A percentile compares a stretch with the other conserved stretches of the same genome.
These are phyloP conservation scores for Chloropsis cyanopogon DNA, from an alignment of 2,113 vertebrate genomes.

Conservation along the genomic window DNA sequence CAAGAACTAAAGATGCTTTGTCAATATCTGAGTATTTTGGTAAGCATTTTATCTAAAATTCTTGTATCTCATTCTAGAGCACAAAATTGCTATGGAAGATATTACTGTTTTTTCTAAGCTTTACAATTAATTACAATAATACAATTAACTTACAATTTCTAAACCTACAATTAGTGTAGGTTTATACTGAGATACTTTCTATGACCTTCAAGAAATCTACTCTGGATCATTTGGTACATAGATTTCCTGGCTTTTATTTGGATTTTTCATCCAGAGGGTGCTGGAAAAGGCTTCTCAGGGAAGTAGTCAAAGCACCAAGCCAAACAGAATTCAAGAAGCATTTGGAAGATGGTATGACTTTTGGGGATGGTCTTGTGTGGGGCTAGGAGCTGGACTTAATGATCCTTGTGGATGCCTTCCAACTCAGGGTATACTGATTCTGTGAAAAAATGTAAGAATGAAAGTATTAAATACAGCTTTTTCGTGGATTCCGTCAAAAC, in stretches of 20 bases:
- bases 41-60: not conserved
- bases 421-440: not conserved
- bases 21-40: not conserved
- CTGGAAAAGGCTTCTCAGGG: not conserved
- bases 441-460: not conserved
- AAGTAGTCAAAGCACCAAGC: not conserved
- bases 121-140: not conserved
- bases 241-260: not conserved
- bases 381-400: not conserved
- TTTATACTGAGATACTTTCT: not conserved
- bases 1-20: not conserved
- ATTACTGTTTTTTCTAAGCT: not conserved
- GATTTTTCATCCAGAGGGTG: not conserved
- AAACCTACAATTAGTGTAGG: not conserved
- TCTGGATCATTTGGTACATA: not conserved
- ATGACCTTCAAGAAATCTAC: not conserved
- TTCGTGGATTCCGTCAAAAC: not conserved
- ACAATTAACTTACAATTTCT: too few species aligned
- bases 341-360: not conserved
- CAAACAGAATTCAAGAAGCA: not conserved
- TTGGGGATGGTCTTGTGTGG: not conserved
- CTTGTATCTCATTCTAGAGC: not conserved
- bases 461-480: not conserved
- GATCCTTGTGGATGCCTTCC: not conserved
- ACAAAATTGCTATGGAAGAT: not conserved